Evolutionary conservation across 2,797 vertebrate genomes (phyloP).

Genomic region (Schizopygopsis pylzovi): DNA sequence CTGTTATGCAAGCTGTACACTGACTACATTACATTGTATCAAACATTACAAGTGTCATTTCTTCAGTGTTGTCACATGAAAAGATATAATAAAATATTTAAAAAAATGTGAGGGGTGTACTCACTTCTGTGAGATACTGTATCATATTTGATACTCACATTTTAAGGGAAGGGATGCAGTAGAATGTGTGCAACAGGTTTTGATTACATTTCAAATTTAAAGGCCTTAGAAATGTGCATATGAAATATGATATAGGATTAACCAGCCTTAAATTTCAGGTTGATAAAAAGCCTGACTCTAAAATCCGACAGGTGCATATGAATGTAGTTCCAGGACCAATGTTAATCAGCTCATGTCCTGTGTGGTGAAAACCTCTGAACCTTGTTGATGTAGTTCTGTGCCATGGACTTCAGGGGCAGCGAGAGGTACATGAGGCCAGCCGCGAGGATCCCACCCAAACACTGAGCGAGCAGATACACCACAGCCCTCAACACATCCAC

Average conservation of each 20-base stretch:
- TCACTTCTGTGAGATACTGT: too few species aligned
- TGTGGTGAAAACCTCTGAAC: constrained; percentile 58
- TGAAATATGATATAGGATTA: background rate
- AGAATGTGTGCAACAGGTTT: background rate
- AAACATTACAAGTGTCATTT: too few species aligned
- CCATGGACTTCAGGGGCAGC: constrained; percentile 71
- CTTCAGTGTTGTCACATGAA: too few species aligned
- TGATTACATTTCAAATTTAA: background rate
- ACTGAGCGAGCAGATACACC: constrained; percentile 79
- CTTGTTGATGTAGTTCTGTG: constrained; percentile 75
- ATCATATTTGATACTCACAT: background rate
- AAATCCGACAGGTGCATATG: background rate
- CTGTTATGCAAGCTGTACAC: too few species aligned
- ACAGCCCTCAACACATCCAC: constrained; percentile 75
- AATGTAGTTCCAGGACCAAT: background rate
- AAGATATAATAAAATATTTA: too few species aligned
- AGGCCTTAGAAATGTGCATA: background rate
- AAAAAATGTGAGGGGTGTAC: too few species aligned
- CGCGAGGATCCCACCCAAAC: constrained; percentile 80
- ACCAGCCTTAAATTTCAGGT: background rate
- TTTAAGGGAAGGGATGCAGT: background rate
- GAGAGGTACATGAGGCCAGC: constrained; percentile 76
- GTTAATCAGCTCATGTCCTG: background rate
- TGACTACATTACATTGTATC: too few species aligned
- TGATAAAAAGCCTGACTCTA: background rate